These are phyloP conservation scores for Coreius guichenoti DNA, from an alignment of 2,797 vertebrate genomes.

Conservation along the genomic window DNA sequence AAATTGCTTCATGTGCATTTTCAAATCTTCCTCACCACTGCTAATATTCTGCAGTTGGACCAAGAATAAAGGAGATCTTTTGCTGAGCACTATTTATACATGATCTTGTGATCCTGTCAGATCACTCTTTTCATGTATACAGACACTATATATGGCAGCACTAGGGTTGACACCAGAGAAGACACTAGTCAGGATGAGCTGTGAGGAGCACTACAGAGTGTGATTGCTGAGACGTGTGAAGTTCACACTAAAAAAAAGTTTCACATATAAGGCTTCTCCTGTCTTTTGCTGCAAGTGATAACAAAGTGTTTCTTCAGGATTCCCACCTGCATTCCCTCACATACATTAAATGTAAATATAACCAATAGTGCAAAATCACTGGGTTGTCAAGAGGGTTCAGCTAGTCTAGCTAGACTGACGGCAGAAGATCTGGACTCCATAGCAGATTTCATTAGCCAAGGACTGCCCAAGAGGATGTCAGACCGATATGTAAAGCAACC, in stretches of 20 bases:
- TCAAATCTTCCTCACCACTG: neutral
- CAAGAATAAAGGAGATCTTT: neutral
- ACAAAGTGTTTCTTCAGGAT: slow-evolving; percentile 18
- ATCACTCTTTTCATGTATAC: slow-evolving; percentile 3
- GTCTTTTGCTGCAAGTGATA: neutral
- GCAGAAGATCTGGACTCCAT: too few species aligned
- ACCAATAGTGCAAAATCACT: neutral
- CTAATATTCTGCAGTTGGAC: neutral
- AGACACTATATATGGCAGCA: slow-evolving; percentile 11
- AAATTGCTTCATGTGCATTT: neutral
- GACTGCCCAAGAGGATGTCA: neutral
- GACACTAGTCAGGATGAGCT: slow-evolving; percentile 10
- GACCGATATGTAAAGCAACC: too few species aligned
- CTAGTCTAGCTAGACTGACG: neutral
- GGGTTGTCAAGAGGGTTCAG: neutral
- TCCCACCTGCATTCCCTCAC: neutral
- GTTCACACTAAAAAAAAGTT: neutral
- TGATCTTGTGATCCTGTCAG: neutral
- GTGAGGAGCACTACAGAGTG: slow-evolving; percentile 3
- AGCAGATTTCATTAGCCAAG: neutral
- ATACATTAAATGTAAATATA: slow-evolving; percentile 7
- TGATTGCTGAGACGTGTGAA: slow-evolving; percentile 22
- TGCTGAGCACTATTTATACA: neutral
- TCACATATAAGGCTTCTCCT: neutral
- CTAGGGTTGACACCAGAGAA: slow-evolving; percentile 10